These are phyloP conservation scores for Drosophila nigricruria DNA, from an alignment of 2,888 invertebrate genomes.

Conservation along the genomic window DNA sequence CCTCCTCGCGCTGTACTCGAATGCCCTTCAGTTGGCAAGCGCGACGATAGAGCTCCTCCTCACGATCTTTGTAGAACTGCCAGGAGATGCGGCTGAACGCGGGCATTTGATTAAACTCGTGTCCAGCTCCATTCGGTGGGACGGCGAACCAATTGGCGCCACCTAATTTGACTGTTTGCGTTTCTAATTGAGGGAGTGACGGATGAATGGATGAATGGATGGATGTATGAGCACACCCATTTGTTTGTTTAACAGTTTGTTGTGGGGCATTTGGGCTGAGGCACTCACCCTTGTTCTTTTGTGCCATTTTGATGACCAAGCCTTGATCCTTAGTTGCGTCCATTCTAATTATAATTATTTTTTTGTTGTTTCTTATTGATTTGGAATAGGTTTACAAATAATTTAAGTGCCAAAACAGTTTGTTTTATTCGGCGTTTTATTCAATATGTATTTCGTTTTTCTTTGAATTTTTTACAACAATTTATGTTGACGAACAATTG, in stretches of 20 bases:
- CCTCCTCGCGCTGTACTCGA: slow-evolving; percentile 48
- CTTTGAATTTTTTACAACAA: slow-evolving; percentile 77
- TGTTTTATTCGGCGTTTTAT: slow-evolving; percentile 43
- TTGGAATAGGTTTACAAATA: slow-evolving; percentile 53
- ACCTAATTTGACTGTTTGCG: slow-evolving; percentile 61
- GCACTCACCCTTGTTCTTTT: slow-evolving; percentile 68
- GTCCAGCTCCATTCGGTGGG: slow-evolving; percentile 22
- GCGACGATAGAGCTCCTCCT: slow-evolving; percentile 69
- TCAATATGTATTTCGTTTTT: slow-evolving; percentile 53
- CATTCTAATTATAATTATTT: slow-evolving; percentile 34
- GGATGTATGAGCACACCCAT: neutral
- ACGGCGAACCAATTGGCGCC: slow-evolving; percentile 52
- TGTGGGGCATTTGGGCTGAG: no score
- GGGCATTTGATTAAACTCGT: slow-evolving; percentile 34
- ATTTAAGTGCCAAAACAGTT: slow-evolving; percentile 64
- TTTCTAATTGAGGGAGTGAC: slow-evolving; percentile 47
- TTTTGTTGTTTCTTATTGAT: slow-evolving; percentile 27
- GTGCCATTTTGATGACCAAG: slow-evolving; percentile 72
- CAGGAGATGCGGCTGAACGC: slow-evolving; percentile 47
- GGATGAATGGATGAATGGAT: neutral
- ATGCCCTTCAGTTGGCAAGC: slow-evolving; percentile 74
- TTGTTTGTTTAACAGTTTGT: neutral
- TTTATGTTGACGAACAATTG: slow-evolving; percentile 73
- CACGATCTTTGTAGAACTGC: slow-evolving; percentile 71
- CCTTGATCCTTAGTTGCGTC: slow-evolving; percentile 52